Conservation (phyloP, 2,888 invertebrate species). For the Eledone cirrhosa region DNA sequence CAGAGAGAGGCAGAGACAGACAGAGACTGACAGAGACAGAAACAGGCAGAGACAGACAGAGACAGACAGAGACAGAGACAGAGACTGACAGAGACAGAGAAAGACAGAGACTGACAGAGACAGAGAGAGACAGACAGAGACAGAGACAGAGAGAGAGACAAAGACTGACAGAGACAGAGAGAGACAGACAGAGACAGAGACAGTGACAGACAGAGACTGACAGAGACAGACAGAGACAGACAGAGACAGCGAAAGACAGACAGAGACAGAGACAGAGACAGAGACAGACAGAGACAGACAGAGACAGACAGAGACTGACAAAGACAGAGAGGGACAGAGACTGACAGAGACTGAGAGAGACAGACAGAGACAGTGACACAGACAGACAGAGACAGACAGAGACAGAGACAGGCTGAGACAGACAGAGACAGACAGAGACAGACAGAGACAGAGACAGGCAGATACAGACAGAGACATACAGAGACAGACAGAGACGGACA, state of each 20-base stretch:
- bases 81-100: not conserved
- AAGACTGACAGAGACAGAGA: not conserved
- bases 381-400: not conserved
- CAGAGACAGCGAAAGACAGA: not conserved
- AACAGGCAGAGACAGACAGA: not conserved
- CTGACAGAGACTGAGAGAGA: not conserved
- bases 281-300: not conserved
- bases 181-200: not conserved
- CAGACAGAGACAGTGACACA: not conserved
- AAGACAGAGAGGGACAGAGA: slow-evolving; percentile 3
- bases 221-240: not conserved
- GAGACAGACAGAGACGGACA: not conserved
- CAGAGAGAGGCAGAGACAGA: not conserved
- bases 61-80: not conserved
- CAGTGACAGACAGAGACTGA: not conserved
- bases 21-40: not conserved
- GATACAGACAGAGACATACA: not conserved
- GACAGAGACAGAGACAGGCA: not conserved
- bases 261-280: not conserved
- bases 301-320: not conserved
- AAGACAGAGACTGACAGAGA: not conserved
- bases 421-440: not conserved
- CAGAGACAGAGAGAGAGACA: not conserved
- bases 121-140: not conserved
- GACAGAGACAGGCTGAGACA: not conserved